Base-by-base conservation (phyloP, 2,797 vertebrate species). In the Xerus rutilus region DNA sequence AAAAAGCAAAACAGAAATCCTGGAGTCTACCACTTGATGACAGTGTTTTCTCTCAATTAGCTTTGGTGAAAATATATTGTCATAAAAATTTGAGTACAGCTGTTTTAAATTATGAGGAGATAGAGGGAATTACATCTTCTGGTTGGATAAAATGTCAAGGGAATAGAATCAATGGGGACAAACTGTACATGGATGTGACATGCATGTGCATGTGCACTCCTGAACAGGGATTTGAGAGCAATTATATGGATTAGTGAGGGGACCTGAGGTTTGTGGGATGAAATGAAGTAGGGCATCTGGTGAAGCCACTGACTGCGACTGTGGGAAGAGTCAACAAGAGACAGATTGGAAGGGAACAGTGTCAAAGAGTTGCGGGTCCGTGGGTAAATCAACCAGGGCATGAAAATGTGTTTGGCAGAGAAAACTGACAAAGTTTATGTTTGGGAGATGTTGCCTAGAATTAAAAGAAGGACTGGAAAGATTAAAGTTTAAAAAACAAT, bases 151-250 rank as follows among this genome's bases (percentile, higher is more conserved):
- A 90, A 77, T 28, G 65, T 91, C 74, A 32, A 83, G 25, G 54
- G 39, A 65, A 52, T 30, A 25, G 69, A 76, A 32, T n/a, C n/a
- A 57, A 9, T 11, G 3, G 52, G 15, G 9, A 67, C n/a, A 21
- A 20, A 30, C 45, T 74, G 25, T 21, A 15, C 43, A 35, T 65
- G 62, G 45, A 78, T 15, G 6, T 7, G 35, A 67, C 67, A 3
- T 0, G 15, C 0, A 3, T 28, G 25, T 2, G 1, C 1, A 1
- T 17, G 52, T 2, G 7, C 32, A 28, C 7, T 47, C 35, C 84
- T 57, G 18, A 78, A 28, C 17, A 32, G 84, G 74, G 81, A 15
- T 65, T 20, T 21, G 76, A 73, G 57, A 69, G 14, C 5, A 49
- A 28, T 13, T 5, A 13, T 69, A 43, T 2, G 70, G 39, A 45